phyloP scores from a whole-genome alignment of 2,113 vertebrate species.

The Mesocricetus auratus region DNA sequence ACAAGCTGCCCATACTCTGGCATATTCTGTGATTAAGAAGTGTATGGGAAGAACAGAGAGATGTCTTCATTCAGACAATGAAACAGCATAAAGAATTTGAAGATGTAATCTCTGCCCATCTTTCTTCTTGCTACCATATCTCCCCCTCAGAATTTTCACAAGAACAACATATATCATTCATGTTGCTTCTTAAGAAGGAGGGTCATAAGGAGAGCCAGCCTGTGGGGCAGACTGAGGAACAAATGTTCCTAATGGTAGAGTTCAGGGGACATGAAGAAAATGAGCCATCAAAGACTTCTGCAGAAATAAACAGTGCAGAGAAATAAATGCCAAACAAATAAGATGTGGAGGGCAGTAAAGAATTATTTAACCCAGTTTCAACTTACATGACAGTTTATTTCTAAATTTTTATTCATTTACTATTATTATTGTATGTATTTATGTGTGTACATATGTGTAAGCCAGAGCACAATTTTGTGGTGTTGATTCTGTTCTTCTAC shows the following conservation, averaged over 20 bases:
- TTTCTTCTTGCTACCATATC: too few relatives aligned
- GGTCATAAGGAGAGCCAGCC: neutral
- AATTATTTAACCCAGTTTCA: neutral
- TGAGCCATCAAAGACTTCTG: fast-evolving
- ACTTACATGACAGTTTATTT: neutral
- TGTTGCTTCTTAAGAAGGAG: neutral
- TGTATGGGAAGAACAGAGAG: too few relatives aligned
- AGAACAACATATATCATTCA: neutral
- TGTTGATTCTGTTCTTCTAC: neutral
- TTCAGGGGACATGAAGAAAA: neutral
- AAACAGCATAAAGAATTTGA: neutral
- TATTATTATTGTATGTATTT: neutral
- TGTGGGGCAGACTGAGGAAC: neutral
- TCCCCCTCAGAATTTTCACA: fast-evolving
- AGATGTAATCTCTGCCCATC: neutral
- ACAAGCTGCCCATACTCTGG: too few relatives aligned
- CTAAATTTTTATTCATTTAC: neutral
- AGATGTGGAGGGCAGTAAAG: neutral
- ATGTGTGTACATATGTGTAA: neutral
- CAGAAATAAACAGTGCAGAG: neutral
- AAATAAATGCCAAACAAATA: neutral
- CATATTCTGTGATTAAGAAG: neutral
- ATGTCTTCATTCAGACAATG: neutral
- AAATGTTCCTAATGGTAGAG: neutral
- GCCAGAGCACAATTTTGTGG: neutral